phyloP scores from a whole-genome alignment of 2,113 vertebrate genomes.

The Procavia capensis region DNA sequence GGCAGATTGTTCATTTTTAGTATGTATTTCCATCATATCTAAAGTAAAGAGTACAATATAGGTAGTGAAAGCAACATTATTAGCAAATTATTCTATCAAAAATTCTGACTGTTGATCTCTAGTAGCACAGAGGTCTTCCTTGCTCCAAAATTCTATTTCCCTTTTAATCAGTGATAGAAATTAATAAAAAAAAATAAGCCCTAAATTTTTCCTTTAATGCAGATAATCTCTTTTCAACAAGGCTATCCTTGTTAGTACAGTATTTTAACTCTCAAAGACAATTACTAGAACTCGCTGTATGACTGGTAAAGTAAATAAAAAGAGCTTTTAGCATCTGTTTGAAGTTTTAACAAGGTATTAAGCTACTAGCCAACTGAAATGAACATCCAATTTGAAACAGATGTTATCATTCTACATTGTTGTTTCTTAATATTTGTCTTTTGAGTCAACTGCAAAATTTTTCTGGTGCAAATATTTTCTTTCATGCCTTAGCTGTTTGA shows the following conservation, averaged over 20 bases:
- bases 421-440: conserved; percentile 74
- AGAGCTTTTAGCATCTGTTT: conserved; percentile 62
- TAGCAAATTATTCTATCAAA: background rate
- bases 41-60: background rate
- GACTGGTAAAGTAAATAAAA: conserved; percentile 22
- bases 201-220: background rate
- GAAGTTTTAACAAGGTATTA: conserved; percentile 70
- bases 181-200: conserved; percentile 42
- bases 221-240: conserved; percentile 21
- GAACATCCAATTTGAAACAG: conserved; percentile 69
- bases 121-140: background rate
- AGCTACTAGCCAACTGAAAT: conserved; percentile 68
- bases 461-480: conserved; percentile 75
- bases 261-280: conserved; percentile 42
- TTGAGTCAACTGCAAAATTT: conserved; percentile 58
- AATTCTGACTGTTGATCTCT: background rate
- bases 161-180: conserved; percentile 17
- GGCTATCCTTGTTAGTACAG: background rate
- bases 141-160: background rate
- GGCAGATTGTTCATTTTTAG: conserved; percentile 13
- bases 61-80: background rate
- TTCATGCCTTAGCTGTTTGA: conserved; percentile 77
- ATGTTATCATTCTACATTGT: conserved; percentile 79
- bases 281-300: background rate
- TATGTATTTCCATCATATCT: conserved; percentile 1